Conservation (phyloP, 2,797 vertebrate genomes). For the Cuniculus paca region DNA sequence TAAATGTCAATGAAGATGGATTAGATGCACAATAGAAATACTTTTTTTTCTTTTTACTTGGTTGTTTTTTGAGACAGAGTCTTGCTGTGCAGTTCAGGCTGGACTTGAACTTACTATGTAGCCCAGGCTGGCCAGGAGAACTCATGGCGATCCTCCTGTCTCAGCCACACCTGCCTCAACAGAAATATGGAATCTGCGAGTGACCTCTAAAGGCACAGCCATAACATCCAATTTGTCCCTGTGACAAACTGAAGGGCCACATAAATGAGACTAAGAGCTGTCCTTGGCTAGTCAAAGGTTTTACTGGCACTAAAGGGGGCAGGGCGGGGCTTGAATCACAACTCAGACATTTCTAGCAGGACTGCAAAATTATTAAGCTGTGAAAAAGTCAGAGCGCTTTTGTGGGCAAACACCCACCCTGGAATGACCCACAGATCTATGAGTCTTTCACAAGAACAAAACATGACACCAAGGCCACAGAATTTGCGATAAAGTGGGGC, state of each 20-base stretch:
- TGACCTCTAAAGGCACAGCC: neutral
- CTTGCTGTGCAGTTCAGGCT: neutral
- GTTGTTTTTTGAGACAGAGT: neutral
- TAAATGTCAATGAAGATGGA: neutral
- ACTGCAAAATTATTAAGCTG: neutral
- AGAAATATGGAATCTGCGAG: neutral
- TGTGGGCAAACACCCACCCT: neutral
- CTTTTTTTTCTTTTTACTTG: neutral
- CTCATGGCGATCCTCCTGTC: neutral
- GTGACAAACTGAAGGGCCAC: neutral
- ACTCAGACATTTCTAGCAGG: neutral
- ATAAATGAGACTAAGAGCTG: neutral
- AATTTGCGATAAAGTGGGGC: neutral
- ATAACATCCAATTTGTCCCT: neutral
- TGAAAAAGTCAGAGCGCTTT: neutral
- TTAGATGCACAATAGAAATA: neutral
- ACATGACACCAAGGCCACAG: neutral
- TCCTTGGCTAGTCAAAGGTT: neutral
- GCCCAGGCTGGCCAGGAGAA: neutral
- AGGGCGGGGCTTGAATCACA: rapidly evolving
- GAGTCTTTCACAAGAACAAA: neutral
- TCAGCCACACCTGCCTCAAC: neutral
- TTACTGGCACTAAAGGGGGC: neutral
- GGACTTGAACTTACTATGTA: neutral
- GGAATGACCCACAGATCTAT: neutral